Percentiles rank a stretch among this genome's conserved stretches.
These are phyloP conservation scores for Brachionus koreanus DNA, from an alignment of 1,140 invertebrate genomes.

Conservation along the genomic window DNA sequence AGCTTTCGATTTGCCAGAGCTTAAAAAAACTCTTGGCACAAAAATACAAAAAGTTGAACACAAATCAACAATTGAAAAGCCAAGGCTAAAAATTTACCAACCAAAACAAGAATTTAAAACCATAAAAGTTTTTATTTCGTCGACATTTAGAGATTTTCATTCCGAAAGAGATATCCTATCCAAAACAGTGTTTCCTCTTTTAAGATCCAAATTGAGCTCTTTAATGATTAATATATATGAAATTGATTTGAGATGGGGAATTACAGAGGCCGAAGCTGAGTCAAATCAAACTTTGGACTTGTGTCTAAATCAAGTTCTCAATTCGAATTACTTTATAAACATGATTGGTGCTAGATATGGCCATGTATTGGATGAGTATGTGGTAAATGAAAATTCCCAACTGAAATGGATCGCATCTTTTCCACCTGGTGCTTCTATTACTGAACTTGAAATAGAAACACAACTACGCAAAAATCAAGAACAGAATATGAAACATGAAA, in stretches of 20 bases:
- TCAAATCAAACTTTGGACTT: slow-evolving; percentile 54
- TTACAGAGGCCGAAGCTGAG: slow-evolving; percentile 57
- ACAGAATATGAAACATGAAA: slow-evolving; percentile 47
- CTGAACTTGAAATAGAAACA: slow-evolving; percentile 58
- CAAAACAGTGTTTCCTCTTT: slow-evolving; percentile 59
- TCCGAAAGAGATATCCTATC: slow-evolving; percentile 60
- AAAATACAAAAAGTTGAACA: background rate
- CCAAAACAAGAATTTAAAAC: slow-evolving; percentile 53
- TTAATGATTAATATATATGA: slow-evolving; percentile 57
- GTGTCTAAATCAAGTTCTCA: slow-evolving; percentile 58
- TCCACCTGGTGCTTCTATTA: slow-evolving; percentile 57
- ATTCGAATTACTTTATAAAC: slow-evolving; percentile 60
- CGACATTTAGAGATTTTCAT: slow-evolving; percentile 62
- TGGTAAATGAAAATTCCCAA: slow-evolving; percentile 50
- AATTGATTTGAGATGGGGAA: slow-evolving; percentile 61
- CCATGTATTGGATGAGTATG: slow-evolving; percentile 46
- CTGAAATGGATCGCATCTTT: slow-evolving; percentile 57
- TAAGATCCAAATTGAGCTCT: slow-evolving; percentile 47
- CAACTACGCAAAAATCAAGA: slow-evolving; percentile 51
- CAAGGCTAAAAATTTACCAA: background rate
- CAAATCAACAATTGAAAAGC: background rate
- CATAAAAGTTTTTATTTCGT: slow-evolving; percentile 60
- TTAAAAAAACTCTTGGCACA: background rate
- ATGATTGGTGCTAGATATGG: slow-evolving; percentile 59
- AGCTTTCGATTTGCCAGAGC: slow-evolving; percentile 51